Percentiles rank a stretch among this genome's conserved stretches.
Conservation (phyloP, 2,797 vertebrate species). For the Leptoclinus maculatus region DNA sequence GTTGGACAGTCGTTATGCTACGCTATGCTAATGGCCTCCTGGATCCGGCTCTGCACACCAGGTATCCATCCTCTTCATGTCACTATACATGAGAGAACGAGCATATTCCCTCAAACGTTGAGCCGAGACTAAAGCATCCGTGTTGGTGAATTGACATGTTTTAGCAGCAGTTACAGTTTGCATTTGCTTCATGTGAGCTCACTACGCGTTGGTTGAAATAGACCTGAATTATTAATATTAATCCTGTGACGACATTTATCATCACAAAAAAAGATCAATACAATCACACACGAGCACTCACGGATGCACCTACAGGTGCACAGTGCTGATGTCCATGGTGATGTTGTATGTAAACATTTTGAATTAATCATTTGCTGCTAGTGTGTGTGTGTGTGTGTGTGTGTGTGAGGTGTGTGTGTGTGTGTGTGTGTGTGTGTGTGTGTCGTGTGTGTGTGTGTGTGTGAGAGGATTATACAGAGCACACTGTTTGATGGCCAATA, state of each 20-base stretch:
- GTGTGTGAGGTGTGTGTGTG: too few species aligned
- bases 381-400: too few species aligned
- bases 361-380: too few species aligned
- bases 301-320: not conserved
- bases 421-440: too few species aligned
- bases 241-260: not conserved
- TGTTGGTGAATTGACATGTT: not conserved
- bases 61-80: not conserved
- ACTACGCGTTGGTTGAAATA: not conserved
- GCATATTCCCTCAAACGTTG: not conserved
- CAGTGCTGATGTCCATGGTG: not conserved
- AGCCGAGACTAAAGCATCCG: not conserved
- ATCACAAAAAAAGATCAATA: not conserved
- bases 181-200: too few species aligned
- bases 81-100: not conserved
- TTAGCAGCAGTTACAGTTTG: not conserved
- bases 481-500: conserved; percentile 11
- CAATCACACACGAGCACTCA: not conserved
- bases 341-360: too few species aligned
- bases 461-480: not conserved
- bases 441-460: too few species aligned
- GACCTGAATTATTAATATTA: not conserved
- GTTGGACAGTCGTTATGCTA: not conserved
- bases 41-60: too few species aligned
- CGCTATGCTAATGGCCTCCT: not conserved